Evolutionary conservation across 2,797 vertebrate species (phyloP).

Genomic region (Gorsachius magnificus): DNA sequence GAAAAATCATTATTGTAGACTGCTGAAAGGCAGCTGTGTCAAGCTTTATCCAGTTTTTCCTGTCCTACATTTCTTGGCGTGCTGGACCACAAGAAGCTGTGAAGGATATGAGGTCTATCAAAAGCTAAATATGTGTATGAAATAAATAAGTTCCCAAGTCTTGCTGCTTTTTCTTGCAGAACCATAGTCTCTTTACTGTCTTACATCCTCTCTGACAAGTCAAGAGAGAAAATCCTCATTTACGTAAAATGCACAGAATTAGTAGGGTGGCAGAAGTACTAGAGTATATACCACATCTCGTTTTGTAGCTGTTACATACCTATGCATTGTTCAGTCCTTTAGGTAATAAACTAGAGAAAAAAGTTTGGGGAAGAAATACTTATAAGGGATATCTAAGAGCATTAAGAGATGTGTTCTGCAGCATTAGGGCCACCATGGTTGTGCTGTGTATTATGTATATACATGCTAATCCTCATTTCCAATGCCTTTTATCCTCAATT

Average conservation of each 20-base stretch:
- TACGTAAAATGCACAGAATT: not conserved
- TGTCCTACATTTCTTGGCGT: not conserved
- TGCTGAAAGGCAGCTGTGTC: not conserved
- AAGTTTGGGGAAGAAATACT: not conserved
- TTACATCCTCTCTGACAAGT: not conserved
- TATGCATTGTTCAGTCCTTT: not conserved
- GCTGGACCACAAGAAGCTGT: not conserved
- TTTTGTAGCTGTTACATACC: not conserved
- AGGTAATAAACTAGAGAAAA: not conserved
- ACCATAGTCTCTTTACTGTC: not conserved
- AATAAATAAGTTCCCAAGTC: not conserved
- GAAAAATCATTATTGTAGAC: not conserved
- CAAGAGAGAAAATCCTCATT: not conserved
- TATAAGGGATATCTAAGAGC: not conserved
- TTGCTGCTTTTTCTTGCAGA: not conserved
- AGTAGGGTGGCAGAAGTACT: not conserved
- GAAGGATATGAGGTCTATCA: not conserved
- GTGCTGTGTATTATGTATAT: not conserved
- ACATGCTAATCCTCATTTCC: not conserved
- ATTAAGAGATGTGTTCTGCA: not conserved
- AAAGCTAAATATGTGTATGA: not conserved
- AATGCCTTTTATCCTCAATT: not conserved
- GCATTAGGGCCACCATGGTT: not conserved
- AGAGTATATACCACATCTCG: not conserved
- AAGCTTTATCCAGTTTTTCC: not conserved